phyloP scores from a whole-genome alignment of 2,888 invertebrate species.

The Eupithecia subumbrata region DNA sequence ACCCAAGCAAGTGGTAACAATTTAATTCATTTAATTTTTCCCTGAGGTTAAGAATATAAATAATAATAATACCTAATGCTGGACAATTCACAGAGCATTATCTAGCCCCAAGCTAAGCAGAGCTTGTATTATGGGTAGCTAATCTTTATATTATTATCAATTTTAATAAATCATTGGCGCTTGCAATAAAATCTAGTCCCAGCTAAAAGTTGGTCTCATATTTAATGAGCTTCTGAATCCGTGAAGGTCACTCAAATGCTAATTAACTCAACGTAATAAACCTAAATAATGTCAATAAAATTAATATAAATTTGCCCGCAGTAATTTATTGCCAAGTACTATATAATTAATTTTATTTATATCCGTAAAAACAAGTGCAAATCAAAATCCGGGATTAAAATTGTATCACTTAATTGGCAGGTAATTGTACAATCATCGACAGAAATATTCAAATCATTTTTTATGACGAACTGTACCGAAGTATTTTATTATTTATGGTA shows the following conservation, averaged over 20 bases:
- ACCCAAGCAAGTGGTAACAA: background rate
- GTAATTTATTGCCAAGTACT: conserved; percentile 10
- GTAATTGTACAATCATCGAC: conserved; percentile 5
- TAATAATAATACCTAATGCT: too few species aligned
- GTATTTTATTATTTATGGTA: background rate
- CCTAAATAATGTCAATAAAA: conserved; percentile 29
- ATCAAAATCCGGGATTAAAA: conserved; percentile 6
- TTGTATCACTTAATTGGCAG: background rate
- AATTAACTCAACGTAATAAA: conserved; percentile 32
- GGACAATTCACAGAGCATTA: too few species aligned
- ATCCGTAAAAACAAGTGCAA: conserved; percentile 26
- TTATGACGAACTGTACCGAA: background rate
- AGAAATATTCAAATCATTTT: background rate
- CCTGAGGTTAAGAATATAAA: background rate
- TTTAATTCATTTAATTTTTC: background rate
- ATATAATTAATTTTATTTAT: conserved; percentile 29
- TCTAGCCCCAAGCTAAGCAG: too few species aligned
- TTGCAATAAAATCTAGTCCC: background rate
- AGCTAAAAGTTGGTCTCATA: background rate
- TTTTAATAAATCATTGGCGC: background rate
- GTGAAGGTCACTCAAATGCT: conserved; percentile 36
- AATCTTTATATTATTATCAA: background rate
- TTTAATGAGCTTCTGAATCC: conserved; percentile 25
- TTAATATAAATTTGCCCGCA: conserved; percentile 16
- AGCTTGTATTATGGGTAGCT: too few species aligned